Evolutionary conservation across 30 jellyfish, hydroid and myxozoan species (phyloP).

Genomic region (Hydractinia symbiolongicarpus): DNA sequence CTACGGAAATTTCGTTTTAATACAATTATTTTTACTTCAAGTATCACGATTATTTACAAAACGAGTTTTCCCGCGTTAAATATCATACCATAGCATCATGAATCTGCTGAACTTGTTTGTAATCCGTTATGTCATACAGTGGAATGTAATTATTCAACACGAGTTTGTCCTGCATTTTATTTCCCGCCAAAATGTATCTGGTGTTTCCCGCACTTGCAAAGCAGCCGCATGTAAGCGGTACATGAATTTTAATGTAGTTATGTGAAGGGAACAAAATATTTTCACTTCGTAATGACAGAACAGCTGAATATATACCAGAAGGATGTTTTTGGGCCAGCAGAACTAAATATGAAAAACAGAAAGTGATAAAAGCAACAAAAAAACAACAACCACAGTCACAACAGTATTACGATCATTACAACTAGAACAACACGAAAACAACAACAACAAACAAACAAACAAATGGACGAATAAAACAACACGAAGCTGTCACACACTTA

Average conservation of each 20-base stretch:
- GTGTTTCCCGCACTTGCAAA: neutral
- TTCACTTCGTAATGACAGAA: neutral
- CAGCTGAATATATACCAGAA: slow-evolving; percentile 3
- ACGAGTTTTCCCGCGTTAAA: too few relatives aligned
- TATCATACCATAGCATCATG: slow-evolving; percentile 1
- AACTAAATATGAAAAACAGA: neutral
- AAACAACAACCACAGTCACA: neutral
- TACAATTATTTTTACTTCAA: too few relatives aligned
- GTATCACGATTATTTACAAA: too few relatives aligned
- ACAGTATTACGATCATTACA: too few relatives aligned
- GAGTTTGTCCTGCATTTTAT: neutral
- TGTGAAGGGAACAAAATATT: slow-evolving; percentile 10
- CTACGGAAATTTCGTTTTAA: too few relatives aligned
- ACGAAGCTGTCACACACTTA: too few relatives aligned
- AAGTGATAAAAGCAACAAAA: too few relatives aligned
- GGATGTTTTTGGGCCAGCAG: neutral
- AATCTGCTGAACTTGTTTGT: neutral
- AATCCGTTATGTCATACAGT: neutral
- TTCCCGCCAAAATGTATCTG: slow-evolving; percentile 5
- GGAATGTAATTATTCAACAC: neutral
- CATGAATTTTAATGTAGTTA: neutral
- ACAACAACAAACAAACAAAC: too few relatives aligned
- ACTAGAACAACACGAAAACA: too few relatives aligned
- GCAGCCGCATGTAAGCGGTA: slow-evolving; percentile 1
- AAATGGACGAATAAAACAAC: too few relatives aligned